Conservation (phyloP, 2,113 vertebrate genomes). For the Cheilinus undulatus region DNA sequence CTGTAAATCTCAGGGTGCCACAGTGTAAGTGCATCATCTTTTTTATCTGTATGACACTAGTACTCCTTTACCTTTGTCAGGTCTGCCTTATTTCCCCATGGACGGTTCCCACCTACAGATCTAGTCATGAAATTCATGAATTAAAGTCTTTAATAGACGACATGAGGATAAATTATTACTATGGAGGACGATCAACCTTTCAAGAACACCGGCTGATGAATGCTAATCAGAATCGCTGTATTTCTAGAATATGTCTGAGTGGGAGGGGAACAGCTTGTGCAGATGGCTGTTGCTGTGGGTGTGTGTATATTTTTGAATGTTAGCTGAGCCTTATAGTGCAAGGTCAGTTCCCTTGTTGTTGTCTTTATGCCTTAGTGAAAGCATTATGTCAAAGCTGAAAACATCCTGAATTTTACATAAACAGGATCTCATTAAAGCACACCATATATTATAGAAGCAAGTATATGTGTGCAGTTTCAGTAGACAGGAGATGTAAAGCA, state of each 20-base stretch:
- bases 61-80: not conserved
- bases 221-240: conserved; percentile 33
- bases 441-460: not conserved
- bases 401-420: conserved; percentile 37
- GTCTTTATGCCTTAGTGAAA: conserved; percentile 21
- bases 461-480: conserved; percentile 12
- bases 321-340: conserved; percentile 6
- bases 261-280: conserved; percentile 26
- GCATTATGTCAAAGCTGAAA: conserved; percentile 16
- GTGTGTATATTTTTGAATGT: conserved; percentile 30
- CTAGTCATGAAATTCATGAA: conserved; percentile 42
- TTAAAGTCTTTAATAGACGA: conserved; percentile 36
- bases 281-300: conserved; percentile 31
- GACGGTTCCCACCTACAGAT: conserved; percentile 7
- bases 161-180: conserved; percentile 34
- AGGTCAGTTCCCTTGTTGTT: conserved; percentile 35
- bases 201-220: conserved; percentile 18
- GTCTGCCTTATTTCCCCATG: conserved; percentile 22
- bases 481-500: conserved; percentile 15
- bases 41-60: conserved; percentile 1
- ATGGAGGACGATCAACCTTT: conserved; percentile 16
- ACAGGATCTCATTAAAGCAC: conserved; percentile 4
- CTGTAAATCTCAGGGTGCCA: conserved; percentile 8
- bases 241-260: conserved; percentile 32
- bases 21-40: not conserved